These are phyloP conservation scores for Hydropsyche betteni DNA, from an alignment of 2,888 invertebrate species.

Conservation along the genomic window DNA sequence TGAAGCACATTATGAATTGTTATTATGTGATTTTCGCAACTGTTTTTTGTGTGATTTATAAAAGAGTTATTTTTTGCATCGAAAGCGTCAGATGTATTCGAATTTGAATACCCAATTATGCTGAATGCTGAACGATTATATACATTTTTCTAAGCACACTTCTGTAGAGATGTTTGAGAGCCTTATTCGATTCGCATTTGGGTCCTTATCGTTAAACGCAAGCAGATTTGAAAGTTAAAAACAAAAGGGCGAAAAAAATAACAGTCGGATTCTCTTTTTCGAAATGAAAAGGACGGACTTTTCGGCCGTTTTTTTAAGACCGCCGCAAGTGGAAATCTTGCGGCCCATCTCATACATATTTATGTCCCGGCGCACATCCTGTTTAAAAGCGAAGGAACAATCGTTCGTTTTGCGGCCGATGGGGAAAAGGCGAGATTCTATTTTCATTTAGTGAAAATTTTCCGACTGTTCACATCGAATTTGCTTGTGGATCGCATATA, in stretches of 20 bases:
- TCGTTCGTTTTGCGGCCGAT: constrained; percentile 11
- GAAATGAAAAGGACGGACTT: constrained; percentile 23
- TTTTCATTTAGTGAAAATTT: too few relatives aligned
- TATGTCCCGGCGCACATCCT: constrained; percentile 28
- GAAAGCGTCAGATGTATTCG: constrained; percentile 13
- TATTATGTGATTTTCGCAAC: too few relatives aligned
- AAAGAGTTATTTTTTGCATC: not conserved
- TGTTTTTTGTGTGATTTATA: not conserved
- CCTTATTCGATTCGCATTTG: constrained; percentile 12
- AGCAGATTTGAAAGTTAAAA: constrained; percentile 12
- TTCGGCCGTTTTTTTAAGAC: constrained; percentile 17
- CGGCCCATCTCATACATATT: constrained; percentile 38
- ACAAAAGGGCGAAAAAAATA: constrained; percentile 1
- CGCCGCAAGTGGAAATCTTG: constrained; percentile 31
- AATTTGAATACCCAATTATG: not conserved
- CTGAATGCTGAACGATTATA: constrained; percentile 10
- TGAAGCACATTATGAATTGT: too few relatives aligned
- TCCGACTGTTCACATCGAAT: not conserved
- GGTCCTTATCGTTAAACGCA: constrained; percentile 6
- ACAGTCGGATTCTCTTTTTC: constrained; percentile 16
- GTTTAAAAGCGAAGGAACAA: constrained; percentile 24
- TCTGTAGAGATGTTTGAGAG: not conserved
- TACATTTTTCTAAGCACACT: not conserved
- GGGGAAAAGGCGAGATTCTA: too few relatives aligned
- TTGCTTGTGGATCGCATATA: not conserved